Evolutionary conservation across 2,888 invertebrate genomes (phyloP).

Genomic region (Hydrotaea cyrtoneurina): DNA sequence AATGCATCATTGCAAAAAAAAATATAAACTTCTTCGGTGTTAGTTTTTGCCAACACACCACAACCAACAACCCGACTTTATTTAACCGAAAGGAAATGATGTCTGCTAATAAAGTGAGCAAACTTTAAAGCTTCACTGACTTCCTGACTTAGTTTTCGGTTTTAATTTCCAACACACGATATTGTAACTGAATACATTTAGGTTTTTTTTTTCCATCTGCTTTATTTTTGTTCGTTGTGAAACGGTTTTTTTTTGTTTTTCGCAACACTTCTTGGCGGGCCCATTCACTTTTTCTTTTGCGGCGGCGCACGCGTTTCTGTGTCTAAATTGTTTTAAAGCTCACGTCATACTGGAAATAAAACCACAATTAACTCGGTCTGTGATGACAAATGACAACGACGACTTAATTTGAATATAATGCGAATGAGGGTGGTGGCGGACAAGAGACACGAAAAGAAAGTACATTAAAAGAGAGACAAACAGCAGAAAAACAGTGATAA

Average conservation of each 20-base stretch:
- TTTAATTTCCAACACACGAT: constrained; percentile 32
- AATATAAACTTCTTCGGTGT: neutral
- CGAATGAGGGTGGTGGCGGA: neutral
- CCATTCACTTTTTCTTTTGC: constrained; percentile 41
- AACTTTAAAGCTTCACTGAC: constrained; percentile 40
- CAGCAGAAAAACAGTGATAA: neutral
- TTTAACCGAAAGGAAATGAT: constrained; percentile 17
- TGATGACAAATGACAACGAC: constrained; percentile 50
- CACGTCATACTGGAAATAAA: constrained; percentile 55
- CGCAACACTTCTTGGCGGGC: neutral
- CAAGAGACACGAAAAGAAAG: neutral
- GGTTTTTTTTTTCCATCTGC: constrained; percentile 14
- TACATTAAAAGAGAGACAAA: neutral
- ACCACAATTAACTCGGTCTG: constrained; percentile 50
- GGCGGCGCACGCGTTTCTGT: constrained; percentile 51
- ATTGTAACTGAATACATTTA: constrained; percentile 28
- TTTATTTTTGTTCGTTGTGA: neutral
- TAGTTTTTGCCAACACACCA: neutral
- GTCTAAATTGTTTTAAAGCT: constrained; percentile 46
- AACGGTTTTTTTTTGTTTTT: constrained; percentile 3
- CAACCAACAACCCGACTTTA: neutral
- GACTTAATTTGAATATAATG: constrained; percentile 45
- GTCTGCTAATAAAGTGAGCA: constrained; percentile 36
- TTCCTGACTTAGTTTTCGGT: constrained; percentile 59
- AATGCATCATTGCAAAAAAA: too few species aligned